A percentile compares a stretch with the other conserved stretches of the same genome.
phyloP scores from a whole-genome alignment of 2,113 vertebrate species.

The Clupea harengus region DNA sequence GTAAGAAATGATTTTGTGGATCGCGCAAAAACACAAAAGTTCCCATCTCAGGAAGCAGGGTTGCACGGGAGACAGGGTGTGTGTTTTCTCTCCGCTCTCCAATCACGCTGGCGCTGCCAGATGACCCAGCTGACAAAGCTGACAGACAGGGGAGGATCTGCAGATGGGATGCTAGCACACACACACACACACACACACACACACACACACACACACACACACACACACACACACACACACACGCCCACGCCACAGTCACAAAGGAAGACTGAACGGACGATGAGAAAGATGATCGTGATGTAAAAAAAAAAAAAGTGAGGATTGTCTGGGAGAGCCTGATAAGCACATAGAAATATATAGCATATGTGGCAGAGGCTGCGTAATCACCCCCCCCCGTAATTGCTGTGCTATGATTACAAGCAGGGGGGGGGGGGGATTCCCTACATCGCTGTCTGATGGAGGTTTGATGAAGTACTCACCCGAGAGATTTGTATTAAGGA shows the following conservation, averaged over 20 bases:
- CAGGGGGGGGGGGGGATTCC: background rate
- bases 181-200: too few relatives aligned
- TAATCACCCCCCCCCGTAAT: background rate
- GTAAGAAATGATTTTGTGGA: constrained; percentile 61
- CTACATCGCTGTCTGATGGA: background rate
- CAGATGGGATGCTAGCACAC: background rate
- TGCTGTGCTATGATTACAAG: background rate
- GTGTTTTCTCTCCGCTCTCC: background rate
- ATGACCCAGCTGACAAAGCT: background rate
- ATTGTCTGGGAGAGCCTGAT: background rate
- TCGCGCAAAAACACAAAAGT: background rate
- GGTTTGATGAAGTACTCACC: background rate
- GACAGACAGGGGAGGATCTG: background rate
- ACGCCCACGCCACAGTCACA: too few relatives aligned
- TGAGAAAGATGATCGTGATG: background rate
- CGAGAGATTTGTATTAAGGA: background rate
- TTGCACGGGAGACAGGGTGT: background rate
- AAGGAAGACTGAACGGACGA: background rate
- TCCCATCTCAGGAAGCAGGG: constrained; percentile 21
- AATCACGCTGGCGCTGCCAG: background rate
- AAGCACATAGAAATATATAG: background rate
- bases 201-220: too few relatives aligned
- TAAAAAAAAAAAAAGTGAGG: background rate
- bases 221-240: too few relatives aligned
- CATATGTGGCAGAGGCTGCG: background rate